Conservation (phyloP, 2,888 invertebrate genomes). For the Arrhopalites spinosus region DNA sequence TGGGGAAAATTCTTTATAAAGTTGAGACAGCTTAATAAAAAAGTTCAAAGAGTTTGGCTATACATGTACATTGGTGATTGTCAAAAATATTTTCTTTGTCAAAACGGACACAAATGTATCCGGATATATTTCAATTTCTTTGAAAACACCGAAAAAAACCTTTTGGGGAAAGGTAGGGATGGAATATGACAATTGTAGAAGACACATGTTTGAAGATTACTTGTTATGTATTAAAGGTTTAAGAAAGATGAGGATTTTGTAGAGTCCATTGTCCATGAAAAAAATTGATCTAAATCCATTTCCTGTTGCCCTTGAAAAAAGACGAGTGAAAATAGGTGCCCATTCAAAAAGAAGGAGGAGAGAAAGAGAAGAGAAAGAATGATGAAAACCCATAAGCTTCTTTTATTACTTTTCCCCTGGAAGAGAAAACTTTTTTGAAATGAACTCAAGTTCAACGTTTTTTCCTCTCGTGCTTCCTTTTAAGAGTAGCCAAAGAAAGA, state of each 20-base stretch:
- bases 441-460: conserved; percentile 26
- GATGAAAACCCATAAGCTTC: conserved; percentile 39
- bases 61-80: too few species aligned
- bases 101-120: too few species aligned
- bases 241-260: not conserved
- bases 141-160: not conserved
- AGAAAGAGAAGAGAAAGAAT: conserved; percentile 29
- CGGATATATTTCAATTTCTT: too few species aligned
- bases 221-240: not conserved
- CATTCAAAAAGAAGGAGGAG: conserved; percentile 14
- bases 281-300: conserved; percentile 39
- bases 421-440: conserved; percentile 33
- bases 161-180: not conserved
- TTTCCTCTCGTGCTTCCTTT: not conserved
- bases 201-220: not conserved
- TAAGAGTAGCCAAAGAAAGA: not conserved
- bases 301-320: conserved; percentile 29
- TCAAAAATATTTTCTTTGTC: too few species aligned
- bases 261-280: conserved; percentile 30
- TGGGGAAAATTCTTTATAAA: too few species aligned
- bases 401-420: conserved; percentile 32
- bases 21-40: too few species aligned
- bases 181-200: not conserved
- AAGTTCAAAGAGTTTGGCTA: too few species aligned
- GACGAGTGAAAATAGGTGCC: conserved; percentile 14